Evolutionary conservation across 1,140 invertebrate genomes (phyloP), one percentile per base, ranked within the genome.

Genomic region (Eufriesea mexicana): DNA sequence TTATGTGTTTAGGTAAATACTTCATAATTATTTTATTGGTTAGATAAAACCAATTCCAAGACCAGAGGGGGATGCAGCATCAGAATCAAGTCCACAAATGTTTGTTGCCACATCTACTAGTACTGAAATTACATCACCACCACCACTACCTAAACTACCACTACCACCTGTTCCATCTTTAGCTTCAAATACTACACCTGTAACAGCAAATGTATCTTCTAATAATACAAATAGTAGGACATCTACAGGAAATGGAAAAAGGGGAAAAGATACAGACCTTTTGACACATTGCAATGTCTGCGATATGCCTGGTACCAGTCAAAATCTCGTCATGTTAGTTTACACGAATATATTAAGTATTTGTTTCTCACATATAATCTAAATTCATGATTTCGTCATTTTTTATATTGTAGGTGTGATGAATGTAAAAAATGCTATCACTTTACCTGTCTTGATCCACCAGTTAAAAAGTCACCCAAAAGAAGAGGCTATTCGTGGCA

Each of bases 401-500:
- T 57, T 84, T 75, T 1, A 71, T 70, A 25, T 86, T 85, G 74
- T 78, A 98, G 97, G 93, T 99, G 98, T 94, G 98, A 99, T 94
- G 98, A 98, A 92, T 99, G 98, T 93, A 95, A 96, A 90, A 97
- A 97, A 91, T 96, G 97, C 86, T 99, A 98, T 94, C 98, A 99
- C 94, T 99, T 99, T 92, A 96, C 96, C 49, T 99, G 98, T 94
- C 94, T 99, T 79, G 97, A 98, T 93, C 98, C 98, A 59, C 98
- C 98, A 5, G 95, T 98, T 1, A 98, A 98, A 93, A 99, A 99
- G 93, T 97, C 98, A 66, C 98, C 98, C 5, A 99, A 99, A 95
- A 96, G 97, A 84, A 96, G 98, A 79, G 98, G 98, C 59, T 99
- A 99, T 93, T 98, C 97, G 9, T 99, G 98, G 98, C 98, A 98